Percentiles rank a stretch among this genome's conserved stretches.
Conservation (phyloP, 2,113 vertebrate genomes). For the Xenopus borealis region DNA sequence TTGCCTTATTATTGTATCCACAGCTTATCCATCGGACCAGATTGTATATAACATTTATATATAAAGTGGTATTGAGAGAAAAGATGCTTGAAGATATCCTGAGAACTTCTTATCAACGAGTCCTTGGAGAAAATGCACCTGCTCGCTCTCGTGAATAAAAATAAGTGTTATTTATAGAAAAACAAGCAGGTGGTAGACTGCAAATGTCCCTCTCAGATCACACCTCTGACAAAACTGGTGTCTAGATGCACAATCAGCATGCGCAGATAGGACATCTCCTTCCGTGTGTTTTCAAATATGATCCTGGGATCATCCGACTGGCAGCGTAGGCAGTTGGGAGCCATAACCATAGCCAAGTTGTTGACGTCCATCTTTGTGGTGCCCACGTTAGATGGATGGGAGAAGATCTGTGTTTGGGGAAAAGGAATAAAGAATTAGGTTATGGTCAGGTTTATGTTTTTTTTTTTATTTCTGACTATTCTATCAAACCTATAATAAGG, state of each 20-base stretch:
- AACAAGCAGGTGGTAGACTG: not conserved
- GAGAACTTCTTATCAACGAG: not conserved
- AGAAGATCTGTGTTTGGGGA: constrained; percentile 72
- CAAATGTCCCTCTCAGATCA: constrained; percentile 62
- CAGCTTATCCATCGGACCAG: not conserved
- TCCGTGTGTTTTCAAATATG: constrained; percentile 88
- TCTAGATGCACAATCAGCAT: constrained; percentile 89
- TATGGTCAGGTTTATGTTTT: too few relatives aligned
- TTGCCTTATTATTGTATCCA: too few relatives aligned
- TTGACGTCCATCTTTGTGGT: constrained; percentile 92
- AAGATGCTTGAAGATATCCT: constrained; percentile 15
- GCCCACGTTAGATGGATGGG: constrained; percentile 82
- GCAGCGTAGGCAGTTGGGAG: constrained; percentile 87
- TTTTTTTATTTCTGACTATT: too few relatives aligned
- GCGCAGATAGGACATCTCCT: constrained; percentile 87
- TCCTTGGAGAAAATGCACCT: constrained; percentile 16
- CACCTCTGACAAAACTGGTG: constrained; percentile 76
- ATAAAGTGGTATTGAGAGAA: too few relatives aligned
- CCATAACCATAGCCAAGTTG: constrained; percentile 92
- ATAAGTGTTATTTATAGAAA: not conserved
- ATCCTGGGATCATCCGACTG: constrained; percentile 82
- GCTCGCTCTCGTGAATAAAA: constrained; percentile 5
- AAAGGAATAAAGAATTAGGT: not conserved
- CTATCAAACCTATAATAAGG: too few relatives aligned
- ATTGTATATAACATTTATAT: too few relatives aligned